These are phyloP conservation scores for Tetanocera ferruginea DNA, from an alignment of 2,888 invertebrate genomes.

Conservation along the genomic window DNA sequence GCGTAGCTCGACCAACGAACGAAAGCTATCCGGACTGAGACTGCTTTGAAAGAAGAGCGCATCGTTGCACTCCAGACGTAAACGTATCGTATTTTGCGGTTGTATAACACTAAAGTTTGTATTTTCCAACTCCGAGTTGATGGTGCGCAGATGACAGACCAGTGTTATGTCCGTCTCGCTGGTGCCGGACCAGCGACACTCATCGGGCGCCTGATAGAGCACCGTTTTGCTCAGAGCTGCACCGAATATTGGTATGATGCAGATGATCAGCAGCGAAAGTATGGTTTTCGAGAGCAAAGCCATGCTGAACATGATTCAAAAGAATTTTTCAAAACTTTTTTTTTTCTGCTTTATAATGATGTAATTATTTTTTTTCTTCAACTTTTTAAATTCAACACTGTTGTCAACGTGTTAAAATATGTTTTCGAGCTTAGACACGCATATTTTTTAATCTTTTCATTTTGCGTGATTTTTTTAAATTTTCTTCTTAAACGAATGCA, in stretches of 20 bases:
- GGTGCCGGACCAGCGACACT: conserved; percentile 74
- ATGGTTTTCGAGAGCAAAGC: conserved; percentile 57
- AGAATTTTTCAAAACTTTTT: conserved; percentile 42
- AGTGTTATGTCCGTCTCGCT: conserved; percentile 77
- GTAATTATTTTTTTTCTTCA: conserved; percentile 25
- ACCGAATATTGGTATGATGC: conserved; percentile 67
- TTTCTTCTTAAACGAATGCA: not conserved
- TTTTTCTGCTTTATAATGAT: too few species aligned
- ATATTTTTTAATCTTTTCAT: conserved; percentile 23
- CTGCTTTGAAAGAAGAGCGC: conserved; percentile 85
- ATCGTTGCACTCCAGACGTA: conserved; percentile 85
- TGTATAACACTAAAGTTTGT: conserved; percentile 91
- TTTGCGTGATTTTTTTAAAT: conserved; percentile 10
- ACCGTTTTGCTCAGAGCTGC: conserved; percentile 69
- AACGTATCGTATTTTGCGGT: conserved; percentile 84
- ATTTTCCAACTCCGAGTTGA: conserved; percentile 89
- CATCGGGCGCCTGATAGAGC: conserved; percentile 85
- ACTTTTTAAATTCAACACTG: not conserved
- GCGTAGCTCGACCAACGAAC: conserved; percentile 84
- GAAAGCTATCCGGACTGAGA: conserved; percentile 82
- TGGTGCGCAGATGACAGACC: conserved; percentile 83
- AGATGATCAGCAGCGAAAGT: conserved; percentile 65
- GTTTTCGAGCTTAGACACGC: not conserved
- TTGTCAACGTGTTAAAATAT: not conserved
- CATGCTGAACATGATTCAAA: conserved; percentile 54